Evolutionary conservation across 2,797 vertebrate species (phyloP).

Genomic region (Columba guinea): DNA sequence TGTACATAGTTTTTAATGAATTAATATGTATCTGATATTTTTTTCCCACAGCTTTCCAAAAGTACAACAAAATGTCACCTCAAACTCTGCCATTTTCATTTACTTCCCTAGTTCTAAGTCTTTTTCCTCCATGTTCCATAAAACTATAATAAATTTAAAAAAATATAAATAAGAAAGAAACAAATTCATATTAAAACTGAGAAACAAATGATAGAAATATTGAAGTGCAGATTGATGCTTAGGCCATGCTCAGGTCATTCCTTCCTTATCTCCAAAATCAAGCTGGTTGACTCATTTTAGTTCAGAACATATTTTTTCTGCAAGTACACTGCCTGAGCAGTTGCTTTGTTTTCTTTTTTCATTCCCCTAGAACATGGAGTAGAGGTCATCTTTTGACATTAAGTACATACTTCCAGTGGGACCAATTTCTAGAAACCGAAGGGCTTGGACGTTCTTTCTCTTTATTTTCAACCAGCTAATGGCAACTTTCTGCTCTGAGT

Average conservation of each 20-base stretch:
- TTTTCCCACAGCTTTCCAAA: background rate
- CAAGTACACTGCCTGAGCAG: background rate
- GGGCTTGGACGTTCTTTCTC: background rate
- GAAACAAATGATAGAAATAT: background rate
- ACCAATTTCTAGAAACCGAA: constrained; percentile 12
- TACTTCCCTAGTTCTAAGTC: background rate
- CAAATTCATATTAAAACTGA: background rate
- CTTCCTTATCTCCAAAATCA: background rate
- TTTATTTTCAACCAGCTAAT: background rate
- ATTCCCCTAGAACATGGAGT: background rate
- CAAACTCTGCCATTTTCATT: background rate
- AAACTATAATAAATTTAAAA: background rate
- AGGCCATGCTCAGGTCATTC: background rate
- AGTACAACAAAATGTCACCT: background rate
- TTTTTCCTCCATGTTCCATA: background rate
- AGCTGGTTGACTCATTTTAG: background rate
- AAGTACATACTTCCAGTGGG: constrained; percentile 5
- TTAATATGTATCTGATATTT: background rate
- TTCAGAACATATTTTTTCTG: background rate
- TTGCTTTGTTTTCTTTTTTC: background rate
- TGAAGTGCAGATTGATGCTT: background rate
- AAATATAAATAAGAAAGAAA: background rate
- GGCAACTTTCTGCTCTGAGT: background rate
- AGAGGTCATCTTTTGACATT: background rate
- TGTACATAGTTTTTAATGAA: background rate